Conservation (phyloP, 1,140 invertebrate genomes). For the Amphibalanus amphitrite region DNA sequence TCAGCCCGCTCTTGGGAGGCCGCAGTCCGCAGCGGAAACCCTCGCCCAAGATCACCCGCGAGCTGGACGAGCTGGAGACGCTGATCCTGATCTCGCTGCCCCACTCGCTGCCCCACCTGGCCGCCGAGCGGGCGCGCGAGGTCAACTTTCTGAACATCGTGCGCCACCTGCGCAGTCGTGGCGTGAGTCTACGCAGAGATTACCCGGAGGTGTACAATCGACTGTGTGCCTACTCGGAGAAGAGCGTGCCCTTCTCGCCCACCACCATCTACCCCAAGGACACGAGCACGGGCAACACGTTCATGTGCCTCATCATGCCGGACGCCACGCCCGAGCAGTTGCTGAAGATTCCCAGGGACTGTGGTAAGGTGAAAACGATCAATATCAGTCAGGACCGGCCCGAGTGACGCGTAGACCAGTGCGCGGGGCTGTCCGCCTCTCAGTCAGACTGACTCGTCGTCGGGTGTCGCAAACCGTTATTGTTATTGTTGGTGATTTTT, state of each 20-base stretch:
- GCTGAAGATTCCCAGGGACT: neutral
- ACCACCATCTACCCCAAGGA: slow-evolving; percentile 74
- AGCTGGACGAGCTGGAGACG: slow-evolving; percentile 43
- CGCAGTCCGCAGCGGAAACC: slow-evolving; percentile 12
- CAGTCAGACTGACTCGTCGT: too few species aligned
- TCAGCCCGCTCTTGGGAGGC: slow-evolving; percentile 13
- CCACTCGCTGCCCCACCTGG: slow-evolving; percentile 30
- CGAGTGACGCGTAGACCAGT: too few species aligned
- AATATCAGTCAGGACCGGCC: neutral
- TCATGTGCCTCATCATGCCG: slow-evolving; percentile 84
- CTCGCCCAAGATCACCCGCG: slow-evolving; percentile 27
- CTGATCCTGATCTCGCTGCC: slow-evolving; percentile 57
- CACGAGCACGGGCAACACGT: slow-evolving; percentile 54
- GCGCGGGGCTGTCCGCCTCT: too few species aligned
- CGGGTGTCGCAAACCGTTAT: too few species aligned
- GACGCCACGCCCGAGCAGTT: slow-evolving; percentile 31
- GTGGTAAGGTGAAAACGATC: neutral
- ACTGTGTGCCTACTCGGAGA: slow-evolving; percentile 60
- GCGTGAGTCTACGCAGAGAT: slow-evolving; percentile 58
- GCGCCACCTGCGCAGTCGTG: slow-evolving; percentile 50
- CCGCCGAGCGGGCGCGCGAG: slow-evolving; percentile 47
- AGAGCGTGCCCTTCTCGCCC: slow-evolving; percentile 61
- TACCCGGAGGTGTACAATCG: slow-evolving; percentile 62
- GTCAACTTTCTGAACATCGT: slow-evolving; percentile 63
- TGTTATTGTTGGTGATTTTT: too few species aligned